phyloP scores from a whole-genome alignment of 1,140 invertebrate genomes.

The Meloidogyne hapla region DNA sequence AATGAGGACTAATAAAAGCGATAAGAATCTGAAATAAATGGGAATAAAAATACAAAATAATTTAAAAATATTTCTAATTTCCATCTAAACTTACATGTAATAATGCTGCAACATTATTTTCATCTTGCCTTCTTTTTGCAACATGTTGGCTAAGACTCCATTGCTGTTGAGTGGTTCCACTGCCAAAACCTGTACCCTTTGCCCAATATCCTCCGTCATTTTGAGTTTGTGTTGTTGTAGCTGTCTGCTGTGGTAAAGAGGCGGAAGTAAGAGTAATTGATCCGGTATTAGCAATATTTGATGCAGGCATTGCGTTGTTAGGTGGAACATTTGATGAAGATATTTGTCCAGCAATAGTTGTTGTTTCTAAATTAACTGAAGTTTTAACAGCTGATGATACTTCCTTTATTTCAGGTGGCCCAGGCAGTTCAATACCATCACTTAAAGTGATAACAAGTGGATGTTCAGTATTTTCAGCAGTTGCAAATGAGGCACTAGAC shows the following conservation, averaged over 20 bases:
- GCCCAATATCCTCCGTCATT: constrained; percentile 72
- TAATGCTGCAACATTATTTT: constrained; percentile 84
- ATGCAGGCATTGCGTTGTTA: neutral
- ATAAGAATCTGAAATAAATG: constrained; percentile 18
- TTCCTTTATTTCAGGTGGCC: neutral
- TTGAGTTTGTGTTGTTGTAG: constrained; percentile 8
- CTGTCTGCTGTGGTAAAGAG: neutral
- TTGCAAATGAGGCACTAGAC: neutral
- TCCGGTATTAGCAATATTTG: neutral
- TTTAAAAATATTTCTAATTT: constrained; percentile 43
- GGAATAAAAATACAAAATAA: constrained; percentile 33
- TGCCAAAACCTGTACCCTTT: constrained; percentile 87
- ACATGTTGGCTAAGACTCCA: constrained; percentile 92
- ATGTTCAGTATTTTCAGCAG: neutral
- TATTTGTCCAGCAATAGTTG: neutral
- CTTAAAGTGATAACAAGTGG: no score
- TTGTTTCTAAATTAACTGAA: neutral
- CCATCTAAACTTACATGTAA: constrained; percentile 68
- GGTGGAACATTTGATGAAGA: neutral
- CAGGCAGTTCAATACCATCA: neutral
- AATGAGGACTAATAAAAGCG: constrained; percentile 36
- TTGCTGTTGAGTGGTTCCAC: constrained; percentile 84
- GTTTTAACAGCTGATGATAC: neutral
- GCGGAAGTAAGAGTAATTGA: neutral
- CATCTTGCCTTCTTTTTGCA: constrained; percentile 81